A percentile compares a stretch with the other conserved stretches of the same genome.
Conservation (phyloP, 2,888 invertebrate genomes). For the Suillia variegata region DNA sequence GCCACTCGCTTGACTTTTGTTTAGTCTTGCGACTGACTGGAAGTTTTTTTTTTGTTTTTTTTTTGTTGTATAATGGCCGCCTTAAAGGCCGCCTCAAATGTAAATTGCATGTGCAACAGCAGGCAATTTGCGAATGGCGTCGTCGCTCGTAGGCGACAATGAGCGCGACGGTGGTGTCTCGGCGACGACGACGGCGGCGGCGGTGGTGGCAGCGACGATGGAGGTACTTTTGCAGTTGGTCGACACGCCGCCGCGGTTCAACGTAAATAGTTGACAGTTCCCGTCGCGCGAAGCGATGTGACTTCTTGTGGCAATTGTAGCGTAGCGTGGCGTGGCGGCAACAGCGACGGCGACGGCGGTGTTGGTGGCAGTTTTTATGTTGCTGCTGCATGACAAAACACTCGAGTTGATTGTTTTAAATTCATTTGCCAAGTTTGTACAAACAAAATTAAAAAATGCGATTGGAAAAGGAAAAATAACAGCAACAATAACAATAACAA, state of each 20-base stretch:
- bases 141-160: conserved; percentile 32
- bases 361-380: neutral
- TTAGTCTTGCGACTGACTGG: conserved; percentile 49
- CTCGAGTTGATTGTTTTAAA: conserved; percentile 58
- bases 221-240: neutral
- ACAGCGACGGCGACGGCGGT: too few species aligned
- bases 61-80: conserved; percentile 50
- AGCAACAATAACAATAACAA: neutral
- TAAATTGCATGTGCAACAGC: conserved; percentile 4
- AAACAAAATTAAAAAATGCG: conserved; percentile 31
- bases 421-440: conserved; percentile 53
- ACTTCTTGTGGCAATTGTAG: neutral
- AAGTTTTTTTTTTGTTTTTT: too few species aligned
- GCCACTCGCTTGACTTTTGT: conserved; percentile 28
- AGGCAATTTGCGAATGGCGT: conserved; percentile 32
- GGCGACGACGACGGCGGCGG: neutral
- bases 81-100: conserved; percentile 19
- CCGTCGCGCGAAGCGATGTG: neutral
- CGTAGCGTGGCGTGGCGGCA: too few species aligned
- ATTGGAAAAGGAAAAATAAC: conserved; percentile 25
- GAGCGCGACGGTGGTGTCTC: too few species aligned
- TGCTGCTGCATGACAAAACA: conserved; percentile 28
- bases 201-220: neutral
- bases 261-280: conserved; percentile 1
- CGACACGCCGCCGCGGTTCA: neutral